Base-by-base conservation (phyloP, 2,888 invertebrate species). In the Neocrepidodera transversa region DNA sequence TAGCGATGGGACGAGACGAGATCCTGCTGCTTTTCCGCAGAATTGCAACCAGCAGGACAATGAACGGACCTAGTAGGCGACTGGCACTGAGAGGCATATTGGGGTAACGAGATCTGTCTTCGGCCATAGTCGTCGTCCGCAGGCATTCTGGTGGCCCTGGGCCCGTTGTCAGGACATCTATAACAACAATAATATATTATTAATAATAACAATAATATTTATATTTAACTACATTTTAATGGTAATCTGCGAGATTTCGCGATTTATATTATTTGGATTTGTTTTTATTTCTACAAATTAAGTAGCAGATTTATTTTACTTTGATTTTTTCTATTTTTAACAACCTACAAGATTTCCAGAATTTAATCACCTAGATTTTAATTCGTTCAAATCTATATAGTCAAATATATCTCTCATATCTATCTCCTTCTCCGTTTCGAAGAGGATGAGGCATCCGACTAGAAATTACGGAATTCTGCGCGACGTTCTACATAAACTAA, bases 121-220 rank as follows among this genome's bases (percentile, higher is more conserved):
- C 76, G 63, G 72, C 76, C 78, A 74, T 77, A 78, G 72, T 79
- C 79, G 67, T 79, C 79, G 71, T 78, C 79, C 70, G 77, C 73
- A 81, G 84, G 84, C 84, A 85, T 85, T 82, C 83, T 84, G 84
- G 83, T 82, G 84, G 84, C 83, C 84, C 84, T 81, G 80, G 82
- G 82, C 83, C 85, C 84, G 81, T 81, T 83, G 85, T 86, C 85
- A 86, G 83, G 84, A 85, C 85, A 85, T 85, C 85, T 86, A 49
- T 23, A 23, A 23, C 23, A 6, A 23, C 23, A 23, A 23, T n/a
- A n/a, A n/a, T n/a, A n/a, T n/a, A n/a, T n/a, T n/a, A n/a, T n/a
- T n/a, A n/a, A n/a, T n/a, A n/a, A n/a, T n/a, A n/a, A n/a, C n/a
- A n/a, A n/a, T n/a, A n/a, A n/a, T n/a, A n/a, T n/a, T n/a, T n/a